These are phyloP conservation scores for Dusona sp. DNA, from an alignment of 2,888 invertebrate genomes.

Conservation along the genomic window DNA sequence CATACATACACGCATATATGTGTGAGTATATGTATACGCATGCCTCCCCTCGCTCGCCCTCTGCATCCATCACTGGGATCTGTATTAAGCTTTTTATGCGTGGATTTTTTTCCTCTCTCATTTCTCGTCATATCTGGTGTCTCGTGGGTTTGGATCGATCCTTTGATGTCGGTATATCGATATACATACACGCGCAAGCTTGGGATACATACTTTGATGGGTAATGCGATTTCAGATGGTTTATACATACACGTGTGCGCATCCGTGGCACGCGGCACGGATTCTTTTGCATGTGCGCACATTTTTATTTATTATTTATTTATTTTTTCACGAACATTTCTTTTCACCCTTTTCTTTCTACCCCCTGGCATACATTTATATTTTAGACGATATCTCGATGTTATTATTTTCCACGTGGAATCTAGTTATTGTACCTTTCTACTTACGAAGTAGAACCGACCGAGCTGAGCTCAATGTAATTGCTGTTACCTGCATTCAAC, in stretches of 20 bases:
- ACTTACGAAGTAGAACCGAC: not conserved
- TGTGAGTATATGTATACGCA: slow-evolving; percentile 22
- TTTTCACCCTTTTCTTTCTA: not conserved
- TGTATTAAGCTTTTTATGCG: slow-evolving; percentile 62
- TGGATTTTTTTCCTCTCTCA: slow-evolving; percentile 53
- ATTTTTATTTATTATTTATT: slow-evolving; percentile 21
- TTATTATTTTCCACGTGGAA: slow-evolving; percentile 37
- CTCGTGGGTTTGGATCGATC: slow-evolving; percentile 53
- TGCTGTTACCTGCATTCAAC: not conserved
- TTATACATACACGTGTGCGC: slow-evolving; percentile 66
- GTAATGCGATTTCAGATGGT: slow-evolving; percentile 68
- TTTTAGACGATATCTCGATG: slow-evolving; percentile 1
- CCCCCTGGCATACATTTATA: not conserved
- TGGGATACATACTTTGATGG: slow-evolving; percentile 51
- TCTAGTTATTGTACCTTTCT: not conserved
- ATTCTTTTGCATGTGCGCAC: slow-evolving; percentile 64
- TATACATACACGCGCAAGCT: slow-evolving; percentile 29
- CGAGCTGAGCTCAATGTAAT: no score
- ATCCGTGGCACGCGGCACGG: slow-evolving; percentile 57
- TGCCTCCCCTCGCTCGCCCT: slow-evolving; percentile 51
- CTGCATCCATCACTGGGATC: slow-evolving; percentile 52
- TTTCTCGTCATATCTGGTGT: slow-evolving; percentile 49
- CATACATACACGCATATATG: not conserved
- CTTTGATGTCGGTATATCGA: slow-evolving; percentile 63
- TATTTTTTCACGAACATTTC: not conserved